Conservation (phyloP, 2,113 vertebrate genomes). For the Coryphaenoides rupestris region DNA sequence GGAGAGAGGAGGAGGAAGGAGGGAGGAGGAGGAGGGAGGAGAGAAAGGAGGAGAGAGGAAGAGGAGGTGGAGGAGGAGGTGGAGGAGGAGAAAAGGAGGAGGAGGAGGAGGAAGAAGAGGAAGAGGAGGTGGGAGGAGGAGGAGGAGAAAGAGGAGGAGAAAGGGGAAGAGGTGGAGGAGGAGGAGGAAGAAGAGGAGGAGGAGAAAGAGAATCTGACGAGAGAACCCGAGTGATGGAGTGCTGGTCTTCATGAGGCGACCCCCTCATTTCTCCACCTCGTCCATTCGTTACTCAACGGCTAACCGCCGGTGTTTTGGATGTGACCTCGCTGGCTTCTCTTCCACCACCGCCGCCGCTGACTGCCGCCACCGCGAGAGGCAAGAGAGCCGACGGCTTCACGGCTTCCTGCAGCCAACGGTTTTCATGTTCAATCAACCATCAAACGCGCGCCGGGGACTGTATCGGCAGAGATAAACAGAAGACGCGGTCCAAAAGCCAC, state of each 20-base stretch:
- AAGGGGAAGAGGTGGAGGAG: neutral
- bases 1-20: too few relatives aligned
- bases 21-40: too few relatives aligned
- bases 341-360: slow-evolving; percentile 36
- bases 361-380: slow-evolving; percentile 1
- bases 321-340: slow-evolving; percentile 46
- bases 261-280: slow-evolving; percentile 23
- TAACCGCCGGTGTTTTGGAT: slow-evolving; percentile 31
- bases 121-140: neutral
- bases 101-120: too few relatives aligned
- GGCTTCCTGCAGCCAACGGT: slow-evolving; percentile 60
- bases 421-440: slow-evolving; percentile 74
- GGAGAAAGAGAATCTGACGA: neutral
- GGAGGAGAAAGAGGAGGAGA: neutral
- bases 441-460: slow-evolving; percentile 57
- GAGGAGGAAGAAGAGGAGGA: neutral
- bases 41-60: too few relatives aligned
- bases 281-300: slow-evolving; percentile 43
- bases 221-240: neutral
- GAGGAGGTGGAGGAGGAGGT: too few relatives aligned
- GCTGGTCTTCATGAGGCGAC: neutral
- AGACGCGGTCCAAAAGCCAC: slow-evolving; percentile 32
- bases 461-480: slow-evolving; percentile 56
- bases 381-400: slow-evolving; percentile 53
- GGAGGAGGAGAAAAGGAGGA: too few relatives aligned